Evolutionary conservation across 2,113 vertebrate genomes (phyloP).

Genomic region (Gulo gulo): DNA sequence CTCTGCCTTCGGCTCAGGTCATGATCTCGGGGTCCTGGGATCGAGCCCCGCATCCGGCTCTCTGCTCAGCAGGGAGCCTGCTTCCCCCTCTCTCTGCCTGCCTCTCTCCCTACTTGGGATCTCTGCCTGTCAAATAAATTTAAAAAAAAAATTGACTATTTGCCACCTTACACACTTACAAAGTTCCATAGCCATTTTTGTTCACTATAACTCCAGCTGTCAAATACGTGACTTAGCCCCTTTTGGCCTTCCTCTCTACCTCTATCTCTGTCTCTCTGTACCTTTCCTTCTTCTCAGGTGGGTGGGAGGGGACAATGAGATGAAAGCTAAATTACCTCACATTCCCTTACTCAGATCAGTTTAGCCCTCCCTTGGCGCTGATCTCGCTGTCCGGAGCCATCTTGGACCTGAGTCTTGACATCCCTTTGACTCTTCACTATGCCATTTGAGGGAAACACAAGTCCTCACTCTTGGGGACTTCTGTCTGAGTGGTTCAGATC

Average conservation of each 20-base stretch:
- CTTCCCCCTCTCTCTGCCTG: too few relatives aligned
- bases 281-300: background rate
- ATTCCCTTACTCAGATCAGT: background rate
- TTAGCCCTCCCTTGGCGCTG: background rate
- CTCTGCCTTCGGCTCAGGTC: too few relatives aligned
- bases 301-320: background rate
- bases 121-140: too few relatives aligned
- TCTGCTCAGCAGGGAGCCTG: too few relatives aligned
- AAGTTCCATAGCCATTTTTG: background rate
- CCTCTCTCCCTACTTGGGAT: too few relatives aligned
- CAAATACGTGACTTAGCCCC: background rate
- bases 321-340: background rate
- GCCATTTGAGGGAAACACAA: background rate
- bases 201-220: background rate
- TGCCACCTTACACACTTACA: background rate
- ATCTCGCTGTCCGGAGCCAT: background rate
- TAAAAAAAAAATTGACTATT: background rate
- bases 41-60: too few relatives aligned
- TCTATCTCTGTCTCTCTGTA: background rate
- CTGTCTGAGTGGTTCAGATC: background rate
- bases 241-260: background rate
- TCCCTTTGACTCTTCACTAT: background rate
- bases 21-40: too few relatives aligned
- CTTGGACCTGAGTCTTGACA: slow-evolving; percentile 1
- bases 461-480: background rate